Percentiles rank a stretch among this genome's conserved stretches.
phyloP scores from a whole-genome alignment of 2,797 vertebrate species.

The Gadopsis bispinosus region DNA sequence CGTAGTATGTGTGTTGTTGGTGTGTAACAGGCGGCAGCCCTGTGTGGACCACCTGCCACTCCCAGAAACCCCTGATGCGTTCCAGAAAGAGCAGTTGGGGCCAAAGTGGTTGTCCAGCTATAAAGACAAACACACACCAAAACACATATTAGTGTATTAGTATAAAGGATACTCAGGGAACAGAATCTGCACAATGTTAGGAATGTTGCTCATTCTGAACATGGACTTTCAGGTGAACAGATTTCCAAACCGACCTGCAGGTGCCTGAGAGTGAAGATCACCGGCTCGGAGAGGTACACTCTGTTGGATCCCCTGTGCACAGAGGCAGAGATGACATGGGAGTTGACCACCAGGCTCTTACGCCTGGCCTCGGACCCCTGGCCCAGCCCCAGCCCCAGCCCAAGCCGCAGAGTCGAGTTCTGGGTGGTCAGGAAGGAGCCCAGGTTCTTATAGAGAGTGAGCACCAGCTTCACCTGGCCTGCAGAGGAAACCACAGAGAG shows the following conservation, averaged over 20 bases:
- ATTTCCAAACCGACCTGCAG: conserved; percentile 83
- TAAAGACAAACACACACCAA: conserved; percentile 25
- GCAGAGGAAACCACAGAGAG: conserved; percentile 14
- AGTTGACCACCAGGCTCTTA: conserved; percentile 90
- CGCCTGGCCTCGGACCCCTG: conserved; percentile 77
- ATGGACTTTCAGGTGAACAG: not conserved
- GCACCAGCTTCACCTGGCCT: conserved; percentile 94
- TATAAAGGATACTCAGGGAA: not conserved
- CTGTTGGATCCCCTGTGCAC: conserved; percentile 93
- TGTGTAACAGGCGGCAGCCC: conserved; percentile 91
- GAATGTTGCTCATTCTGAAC: not conserved
- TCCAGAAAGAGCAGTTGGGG: conserved; percentile 98
- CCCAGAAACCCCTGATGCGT: conserved; percentile 91
- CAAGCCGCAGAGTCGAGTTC: conserved; percentile 89
- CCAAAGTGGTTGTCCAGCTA: conserved; percentile 94
- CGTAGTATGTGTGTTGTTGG: conserved; percentile 94
- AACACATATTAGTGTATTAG: conserved; percentile 6
- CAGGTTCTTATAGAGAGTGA: conserved; percentile 92
- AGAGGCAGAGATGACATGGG: conserved; percentile 92
- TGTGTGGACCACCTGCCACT: conserved; percentile 93
- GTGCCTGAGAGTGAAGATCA: conserved; percentile 92
- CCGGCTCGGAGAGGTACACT: conserved; percentile 92
- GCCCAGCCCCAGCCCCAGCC: conserved; percentile 78
- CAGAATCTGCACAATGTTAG: not conserved
- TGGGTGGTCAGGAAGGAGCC: conserved; percentile 92